Evolutionary conservation across 1,140 invertebrate species (phyloP), one percentile per base, ranked within the genome.

Genomic region (Brachystomella parvula): DNA sequence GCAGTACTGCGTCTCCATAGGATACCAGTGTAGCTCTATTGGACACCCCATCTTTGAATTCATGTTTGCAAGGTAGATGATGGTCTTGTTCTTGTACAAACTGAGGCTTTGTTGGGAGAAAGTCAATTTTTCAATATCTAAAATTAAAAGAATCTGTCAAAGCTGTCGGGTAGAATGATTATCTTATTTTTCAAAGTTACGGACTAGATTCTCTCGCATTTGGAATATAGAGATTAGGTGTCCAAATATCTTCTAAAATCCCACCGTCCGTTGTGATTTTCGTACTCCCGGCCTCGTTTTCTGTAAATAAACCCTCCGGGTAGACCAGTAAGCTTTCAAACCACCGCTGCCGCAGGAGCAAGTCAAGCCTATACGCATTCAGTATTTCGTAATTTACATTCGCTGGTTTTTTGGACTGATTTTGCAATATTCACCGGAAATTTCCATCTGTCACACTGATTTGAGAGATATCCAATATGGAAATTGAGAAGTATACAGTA

Each of bases 311-410:
- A 66, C 88, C 83, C 47, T 86, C 81, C 0, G 87, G 85, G 63
- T 87, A 81, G 71, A 85, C 82, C 31, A 92, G 78, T 39, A 89
- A 80, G 2, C 84, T 82, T 74, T 91, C 89, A 2, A 81, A 82
- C 90, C 90, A 92, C 53, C 85, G 84, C 76, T 90, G 87, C 70
- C 87, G 82, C 49, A 92, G 83, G 78, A 90, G 90, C 85, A 92
- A 88, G 71, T 90, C 89, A 74, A 91, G 86, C 74, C 88, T 89
- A 77, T 69, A 75, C 64, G 72, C 68, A 59, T 59, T 26, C 24
- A 56, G 19, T 47, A 35, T 58, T 44, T 56, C 3, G 39, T 31
- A 28, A 6, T 64, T n/a, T 28, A 67, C 17, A 56, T 60, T 32
- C 26, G 17, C 32, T 15, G 15, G 21, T 39, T 60, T 29, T n/a